These are phyloP conservation scores for Thunnus thynnus DNA, from an alignment of 2,113 vertebrate genomes.

Conservation along the genomic window DNA sequence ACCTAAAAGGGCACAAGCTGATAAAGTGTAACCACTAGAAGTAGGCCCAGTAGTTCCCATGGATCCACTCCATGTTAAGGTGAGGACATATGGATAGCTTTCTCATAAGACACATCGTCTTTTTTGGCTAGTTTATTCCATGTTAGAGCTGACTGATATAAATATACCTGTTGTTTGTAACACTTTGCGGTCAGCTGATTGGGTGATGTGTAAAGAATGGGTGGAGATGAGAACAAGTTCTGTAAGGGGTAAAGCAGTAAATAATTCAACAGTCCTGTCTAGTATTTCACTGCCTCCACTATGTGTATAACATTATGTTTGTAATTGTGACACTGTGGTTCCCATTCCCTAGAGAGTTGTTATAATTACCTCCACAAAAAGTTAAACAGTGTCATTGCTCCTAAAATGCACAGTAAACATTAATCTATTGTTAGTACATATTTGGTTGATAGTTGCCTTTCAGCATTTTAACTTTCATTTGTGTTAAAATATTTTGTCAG, in stretches of 20 bases:
- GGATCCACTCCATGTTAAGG: background rate
- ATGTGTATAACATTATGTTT: slow-evolving; percentile 49
- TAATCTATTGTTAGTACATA: background rate
- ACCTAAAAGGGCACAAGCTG: background rate
- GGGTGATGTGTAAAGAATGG: slow-evolving; percentile 36
- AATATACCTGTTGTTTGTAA: slow-evolving; percentile 9
- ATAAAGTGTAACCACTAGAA: background rate
- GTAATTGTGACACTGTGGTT: slow-evolving; percentile 47
- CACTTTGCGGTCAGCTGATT: slow-evolving; percentile 13
- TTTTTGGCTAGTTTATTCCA: background rate
- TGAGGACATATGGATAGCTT: background rate
- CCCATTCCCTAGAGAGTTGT: slow-evolving; percentile 24
- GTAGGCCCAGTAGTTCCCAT: background rate
- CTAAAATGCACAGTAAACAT: background rate
- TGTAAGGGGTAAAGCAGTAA: slow-evolving; percentile 57
- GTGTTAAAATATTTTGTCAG: too few species aligned
- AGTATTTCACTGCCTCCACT: slow-evolving; percentile 65
- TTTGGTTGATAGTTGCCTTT: background rate
- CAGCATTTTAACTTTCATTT: background rate
- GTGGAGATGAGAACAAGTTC: slow-evolving; percentile 31
- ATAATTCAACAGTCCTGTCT: slow-evolving; percentile 76
- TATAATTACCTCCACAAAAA: background rate
- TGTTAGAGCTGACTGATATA: background rate
- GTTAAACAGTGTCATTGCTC: background rate
- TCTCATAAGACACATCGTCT: background rate